These are phyloP conservation scores for Paguma larvata DNA, from an alignment of 2,797 vertebrate genomes.

Conservation along the genomic window DNA sequence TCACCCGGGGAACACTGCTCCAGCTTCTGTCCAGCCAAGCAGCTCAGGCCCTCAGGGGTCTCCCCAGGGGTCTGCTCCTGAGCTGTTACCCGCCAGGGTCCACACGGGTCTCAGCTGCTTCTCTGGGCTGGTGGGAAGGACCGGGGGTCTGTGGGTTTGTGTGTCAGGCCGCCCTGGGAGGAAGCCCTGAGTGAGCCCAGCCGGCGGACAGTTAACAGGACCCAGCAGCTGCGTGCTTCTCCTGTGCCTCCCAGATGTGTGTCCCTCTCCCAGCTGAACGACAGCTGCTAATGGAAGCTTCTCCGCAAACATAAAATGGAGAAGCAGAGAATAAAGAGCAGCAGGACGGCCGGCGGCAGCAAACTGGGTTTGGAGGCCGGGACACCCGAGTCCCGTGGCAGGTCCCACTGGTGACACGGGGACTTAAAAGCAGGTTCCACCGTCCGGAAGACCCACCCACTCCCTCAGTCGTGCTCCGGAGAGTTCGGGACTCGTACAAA, in stretches of 20 bases:
- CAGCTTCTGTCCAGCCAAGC: neutral
- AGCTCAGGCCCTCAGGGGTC: too few species aligned
- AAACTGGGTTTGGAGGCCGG: neutral
- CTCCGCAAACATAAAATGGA: neutral
- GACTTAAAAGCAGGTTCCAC: neutral
- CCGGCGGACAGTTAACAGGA: accelerated
- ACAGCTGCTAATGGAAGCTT: accelerated
- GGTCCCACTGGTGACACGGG: accelerated
- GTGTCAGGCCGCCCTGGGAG: neutral
- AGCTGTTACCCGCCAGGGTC: neutral
- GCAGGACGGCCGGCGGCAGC: too few species aligned
- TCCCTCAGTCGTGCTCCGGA: neutral
- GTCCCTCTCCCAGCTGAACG: neutral
- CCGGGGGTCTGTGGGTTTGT: neutral
- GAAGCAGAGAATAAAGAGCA: neutral
- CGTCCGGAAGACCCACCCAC: accelerated
- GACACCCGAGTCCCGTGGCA: accelerated
- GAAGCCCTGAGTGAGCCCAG: neutral
- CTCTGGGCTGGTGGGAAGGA: neutral
- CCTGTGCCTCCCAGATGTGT: accelerated
- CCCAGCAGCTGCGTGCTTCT: accelerated
- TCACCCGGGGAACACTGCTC: neutral
- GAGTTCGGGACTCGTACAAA: neutral
- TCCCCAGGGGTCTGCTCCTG: too few species aligned
- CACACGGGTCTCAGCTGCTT: neutral